phyloP scores from a whole-genome alignment of 2,888 invertebrate species.

The Linyphia triangularis region DNA sequence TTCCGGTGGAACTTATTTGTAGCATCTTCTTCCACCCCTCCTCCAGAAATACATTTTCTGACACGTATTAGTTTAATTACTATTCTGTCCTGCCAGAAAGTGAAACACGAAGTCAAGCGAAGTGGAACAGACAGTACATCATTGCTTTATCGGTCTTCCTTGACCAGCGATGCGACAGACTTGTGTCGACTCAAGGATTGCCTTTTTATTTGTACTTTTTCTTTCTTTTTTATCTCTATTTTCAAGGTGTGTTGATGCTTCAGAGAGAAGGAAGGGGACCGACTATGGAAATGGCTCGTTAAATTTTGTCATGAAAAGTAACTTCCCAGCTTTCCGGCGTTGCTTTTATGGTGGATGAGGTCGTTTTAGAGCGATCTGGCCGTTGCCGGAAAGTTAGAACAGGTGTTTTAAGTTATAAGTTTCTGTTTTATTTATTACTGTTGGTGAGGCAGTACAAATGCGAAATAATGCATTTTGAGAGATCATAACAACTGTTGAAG shows the following conservation, averaged over 20 bases:
- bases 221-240: not conserved
- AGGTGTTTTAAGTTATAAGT: not conserved
- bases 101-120: constrained; percentile 52
- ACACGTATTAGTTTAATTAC: constrained; percentile 63
- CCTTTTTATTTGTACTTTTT: not conserved
- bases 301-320: constrained; percentile 55
- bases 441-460: too few relatives aligned
- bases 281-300: constrained; percentile 52
- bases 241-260: not conserved
- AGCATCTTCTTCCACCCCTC: not conserved
- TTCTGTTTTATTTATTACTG: too few relatives aligned
- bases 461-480: too few relatives aligned
- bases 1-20: constrained; percentile 47
- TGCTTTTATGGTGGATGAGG: constrained; percentile 9
- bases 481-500: too few relatives aligned
- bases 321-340: constrained; percentile 37
- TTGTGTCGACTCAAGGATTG: constrained; percentile 14
- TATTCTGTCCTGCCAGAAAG: constrained; percentile 43
- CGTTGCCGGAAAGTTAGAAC: not conserved
- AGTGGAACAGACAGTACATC: constrained; percentile 69
- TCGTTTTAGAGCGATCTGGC: not conserved
- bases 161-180: constrained; percentile 62
- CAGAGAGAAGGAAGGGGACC: too few relatives aligned
- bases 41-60: constrained; percentile 25
- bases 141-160: constrained; percentile 59